A percentile compares a stretch with the other conserved stretches of the same genome.
These are phyloP conservation scores for Portevinia maculata DNA, from an alignment of 2,888 invertebrate genomes.

Conservation along the genomic window DNA sequence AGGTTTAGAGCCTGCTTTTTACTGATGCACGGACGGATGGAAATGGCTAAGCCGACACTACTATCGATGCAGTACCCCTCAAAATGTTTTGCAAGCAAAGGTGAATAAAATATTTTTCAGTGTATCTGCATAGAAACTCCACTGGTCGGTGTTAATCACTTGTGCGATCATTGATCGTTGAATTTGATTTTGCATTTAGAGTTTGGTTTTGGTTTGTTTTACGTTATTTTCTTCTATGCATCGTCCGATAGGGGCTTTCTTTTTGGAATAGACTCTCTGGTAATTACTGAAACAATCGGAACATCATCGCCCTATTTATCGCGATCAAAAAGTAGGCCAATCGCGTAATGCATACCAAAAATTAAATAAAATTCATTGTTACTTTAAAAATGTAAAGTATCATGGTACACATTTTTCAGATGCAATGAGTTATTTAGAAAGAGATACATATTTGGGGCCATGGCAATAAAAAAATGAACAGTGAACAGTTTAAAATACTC, in stretches of 20 bases:
- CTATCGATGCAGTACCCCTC: too few species aligned
- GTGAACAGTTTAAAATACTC: too few species aligned
- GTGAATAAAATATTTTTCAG: conserved; percentile 35
- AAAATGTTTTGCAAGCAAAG: background rate
- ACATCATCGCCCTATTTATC: conserved; percentile 12
- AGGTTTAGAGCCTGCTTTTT: too few species aligned
- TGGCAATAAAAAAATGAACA: too few species aligned
- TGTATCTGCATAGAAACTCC: conserved; percentile 40
- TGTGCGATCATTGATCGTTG: conserved; percentile 56
- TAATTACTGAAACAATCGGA: conserved; percentile 51
- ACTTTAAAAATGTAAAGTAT: too few species aligned
- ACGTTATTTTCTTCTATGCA: background rate
- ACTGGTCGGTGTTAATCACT: conserved; percentile 33
- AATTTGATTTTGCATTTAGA: conserved; percentile 68
- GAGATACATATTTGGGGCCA: too few species aligned
- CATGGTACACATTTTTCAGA: too few species aligned
- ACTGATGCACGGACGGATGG: too few species aligned
- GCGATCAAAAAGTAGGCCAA: conserved; percentile 25
- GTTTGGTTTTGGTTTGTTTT: conserved; percentile 20
- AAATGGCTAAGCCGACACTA: too few species aligned
- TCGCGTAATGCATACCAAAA: too few species aligned
- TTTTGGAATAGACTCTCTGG: conserved; percentile 1
- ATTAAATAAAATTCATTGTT: background rate
- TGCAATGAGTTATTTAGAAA: too few species aligned
- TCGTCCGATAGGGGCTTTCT: conserved; percentile 16